Evolutionary conservation across 1,140 invertebrate genomes (phyloP), one percentile per base, ranked within the genome.

Genomic region (Ladona fulva): DNA sequence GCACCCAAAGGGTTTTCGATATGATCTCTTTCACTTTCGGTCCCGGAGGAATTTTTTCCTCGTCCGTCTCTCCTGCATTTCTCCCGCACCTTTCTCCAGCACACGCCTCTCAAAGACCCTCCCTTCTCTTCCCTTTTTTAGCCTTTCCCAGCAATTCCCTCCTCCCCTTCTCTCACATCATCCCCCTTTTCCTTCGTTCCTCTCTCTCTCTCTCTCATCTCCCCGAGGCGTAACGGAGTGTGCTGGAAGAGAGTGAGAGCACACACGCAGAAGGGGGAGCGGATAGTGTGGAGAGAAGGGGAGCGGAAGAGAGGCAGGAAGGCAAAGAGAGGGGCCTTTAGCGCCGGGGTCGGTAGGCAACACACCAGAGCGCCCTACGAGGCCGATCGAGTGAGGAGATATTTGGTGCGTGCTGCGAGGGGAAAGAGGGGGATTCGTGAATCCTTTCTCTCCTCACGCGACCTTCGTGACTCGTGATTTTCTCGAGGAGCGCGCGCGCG

Each of bases 181-280:
- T 66, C 52, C 52, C 52, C n/a, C 52, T 66, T 22, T 22, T 66
- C n/a, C 52, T 16, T 66, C 52, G 16, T 22, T 66, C 19, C 44
- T 19, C 44, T 52, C 44, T 19, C 19, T 11, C 44, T 19, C 44
- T 52, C 44, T 19, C 19, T 19, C 44, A 19, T 52, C 44, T 66
- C 52, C 52, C 52, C n/a, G 52, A 66, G 52, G 52, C 52, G 52
- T 66, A 66, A 66, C 52, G 52, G 52, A 66, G 52, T 66, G 52
- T 66, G 52, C 52, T 19, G 52, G 1, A 12, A 66, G 29, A 37
- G 29, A 37, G 29, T 5, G 29, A 37, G 29, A 1, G 8, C 29
- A 37, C 29, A 37, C 29, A 8, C 29, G 8, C 3, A 37, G n/a
- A 37, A 37, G 29, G 29, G 29, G 29, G 29, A 37, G 29, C 1